Evolutionary conservation across 2,888 invertebrate species (phyloP).

Genomic region (Brenthis ino): DNA sequence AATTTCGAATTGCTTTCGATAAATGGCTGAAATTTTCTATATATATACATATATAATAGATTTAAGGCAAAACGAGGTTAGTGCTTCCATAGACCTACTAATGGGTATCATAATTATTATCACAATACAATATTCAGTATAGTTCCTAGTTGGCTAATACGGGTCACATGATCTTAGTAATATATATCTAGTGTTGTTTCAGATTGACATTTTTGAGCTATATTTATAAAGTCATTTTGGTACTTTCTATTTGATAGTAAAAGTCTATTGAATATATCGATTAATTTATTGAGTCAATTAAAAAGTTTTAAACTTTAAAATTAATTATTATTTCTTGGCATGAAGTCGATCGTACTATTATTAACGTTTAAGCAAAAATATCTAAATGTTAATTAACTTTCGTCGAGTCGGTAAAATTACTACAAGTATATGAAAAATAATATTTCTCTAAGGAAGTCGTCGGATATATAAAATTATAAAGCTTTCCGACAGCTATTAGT

Average conservation of each 20-base stretch:
- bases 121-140: conserved; percentile 23
- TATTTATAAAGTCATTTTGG: conserved; percentile 2
- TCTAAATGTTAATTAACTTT: too few relatives aligned
- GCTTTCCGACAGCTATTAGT: background rate
- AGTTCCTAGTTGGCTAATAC: conserved; percentile 11
- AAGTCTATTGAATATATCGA: background rate
- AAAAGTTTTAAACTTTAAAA: too few relatives aligned
- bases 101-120: conserved; percentile 13
- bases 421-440: too few relatives aligned
- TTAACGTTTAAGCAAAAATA: too few relatives aligned
- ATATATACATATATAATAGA: background rate
- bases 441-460: too few relatives aligned
- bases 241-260: conserved; percentile 11
- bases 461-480: background rate
- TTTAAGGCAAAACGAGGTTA: conserved; percentile 1
- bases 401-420: too few relatives aligned
- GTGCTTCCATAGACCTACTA: too few relatives aligned
- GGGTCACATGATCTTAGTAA: background rate
- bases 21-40: background rate
- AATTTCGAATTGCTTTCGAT: background rate
- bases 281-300: too few relatives aligned
- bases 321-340: too few relatives aligned
- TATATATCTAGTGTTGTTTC: background rate
- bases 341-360: too few relatives aligned
- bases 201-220: background rate